Base-by-base conservation (phyloP, 30 jellyfish, hydroid and myxozoan species). In the Pseudorhiza aurosa region DNA sequence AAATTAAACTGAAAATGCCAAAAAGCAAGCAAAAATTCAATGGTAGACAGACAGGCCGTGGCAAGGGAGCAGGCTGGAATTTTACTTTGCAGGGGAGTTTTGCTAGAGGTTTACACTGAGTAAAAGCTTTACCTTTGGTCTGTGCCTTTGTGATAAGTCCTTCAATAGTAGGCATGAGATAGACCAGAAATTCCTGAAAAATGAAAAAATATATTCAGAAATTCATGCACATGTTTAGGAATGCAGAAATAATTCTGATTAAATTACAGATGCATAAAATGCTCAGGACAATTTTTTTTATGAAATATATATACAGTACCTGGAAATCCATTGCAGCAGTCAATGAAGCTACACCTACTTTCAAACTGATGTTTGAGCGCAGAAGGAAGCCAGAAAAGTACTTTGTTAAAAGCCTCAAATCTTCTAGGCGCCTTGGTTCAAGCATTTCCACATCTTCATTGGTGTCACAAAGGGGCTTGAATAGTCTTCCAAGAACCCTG, bases 401-500 rank as follows among this genome's bases (percentile, higher is more conserved):
- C 40, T 80, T 80, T n/a, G 82, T 67, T 40, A 80, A 47, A 0
- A 80, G 49, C 32, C 68, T 67, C 39, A 80, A 25, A 39, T 80
- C 81, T 65, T 80, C 91, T 39, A 80, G 37, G 18, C 53, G 84
- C 36, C 33, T 65, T 7, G 76, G 84, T 6, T 80, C 84, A 32
- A 65, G 39, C 83, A 80, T 80, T 55, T 65, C 91, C 15, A 32
- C 69, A 30, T 80, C 84, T 25, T 18, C 26, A 15, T 18, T 17
- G 14, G 56, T 8, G 27, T n/a, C 36, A 24, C 39, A 45, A 0
- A 80, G 40, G 29, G 84, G 85, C 67, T 50, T 49, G 58, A 80
- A 80, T 35, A 80, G 31, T 39, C 42, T 80, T 59, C 37, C 91
- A 15, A 80, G 75, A 8, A 80, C 91, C 12, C 91, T 80, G 15